Evolutionary conservation across 2,888 invertebrate species (phyloP).

Genomic region (Sipunculus nudus): DNA sequence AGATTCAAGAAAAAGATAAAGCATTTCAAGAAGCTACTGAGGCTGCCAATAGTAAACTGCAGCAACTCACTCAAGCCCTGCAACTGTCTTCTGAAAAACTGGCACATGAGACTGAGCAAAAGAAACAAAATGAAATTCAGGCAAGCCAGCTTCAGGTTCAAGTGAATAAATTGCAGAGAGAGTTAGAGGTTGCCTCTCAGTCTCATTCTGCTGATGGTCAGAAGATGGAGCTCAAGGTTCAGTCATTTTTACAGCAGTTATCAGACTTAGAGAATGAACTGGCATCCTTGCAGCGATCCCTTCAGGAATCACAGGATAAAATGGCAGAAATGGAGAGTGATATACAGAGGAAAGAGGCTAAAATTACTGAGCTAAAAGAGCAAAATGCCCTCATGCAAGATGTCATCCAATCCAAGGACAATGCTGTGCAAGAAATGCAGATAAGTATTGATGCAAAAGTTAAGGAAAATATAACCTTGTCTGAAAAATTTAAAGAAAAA

Average conservation of each 20-base stretch:
- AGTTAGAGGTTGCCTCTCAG: constrained; percentile 9
- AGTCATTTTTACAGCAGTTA: constrained; percentile 48
- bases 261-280: constrained; percentile 49
- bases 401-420: too few relatives aligned
- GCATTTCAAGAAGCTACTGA: too few relatives aligned
- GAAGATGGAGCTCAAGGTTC: constrained; percentile 51
- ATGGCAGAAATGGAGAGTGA: too few relatives aligned
- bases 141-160: too few relatives aligned
- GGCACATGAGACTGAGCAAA: constrained; percentile 27
- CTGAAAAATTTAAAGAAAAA: not conserved
- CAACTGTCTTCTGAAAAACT: constrained; percentile 21
- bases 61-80: constrained; percentile 22
- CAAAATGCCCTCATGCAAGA: too few relatives aligned
- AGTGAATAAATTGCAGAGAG: constrained; percentile 41
- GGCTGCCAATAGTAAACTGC: too few relatives aligned
- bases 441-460: not conserved
- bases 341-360: too few relatives aligned
- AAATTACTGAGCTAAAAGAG: too few relatives aligned
- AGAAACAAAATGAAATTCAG: too few relatives aligned
- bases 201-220: constrained; percentile 64
- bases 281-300: constrained; percentile 31
- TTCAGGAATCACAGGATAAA: too few relatives aligned
- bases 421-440: not conserved
- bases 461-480: not conserved
- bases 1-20: constrained; percentile 19